Evolutionary conservation across 35 echinoderm and acorn worm genomes (phyloP).

Genomic region (Lytechinus variegatus): DNA sequence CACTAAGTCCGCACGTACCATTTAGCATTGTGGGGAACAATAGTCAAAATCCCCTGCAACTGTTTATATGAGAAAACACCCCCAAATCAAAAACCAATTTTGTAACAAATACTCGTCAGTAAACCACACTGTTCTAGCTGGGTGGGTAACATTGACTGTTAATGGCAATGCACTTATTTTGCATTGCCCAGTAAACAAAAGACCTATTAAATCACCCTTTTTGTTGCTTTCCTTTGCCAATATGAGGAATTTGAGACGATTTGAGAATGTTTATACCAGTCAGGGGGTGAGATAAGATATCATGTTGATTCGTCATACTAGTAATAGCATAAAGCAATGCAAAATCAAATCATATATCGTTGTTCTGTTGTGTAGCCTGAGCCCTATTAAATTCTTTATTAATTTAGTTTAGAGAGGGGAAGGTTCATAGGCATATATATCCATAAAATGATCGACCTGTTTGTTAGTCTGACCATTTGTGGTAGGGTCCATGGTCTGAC

Average conservation of each 20-base stretch:
- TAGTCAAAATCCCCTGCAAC: not conserved
- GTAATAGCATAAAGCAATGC: not conserved
- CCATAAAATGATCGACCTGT: too few species aligned
- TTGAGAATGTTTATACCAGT: not conserved
- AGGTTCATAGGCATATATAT: not conserved
- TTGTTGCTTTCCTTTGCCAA: not conserved
- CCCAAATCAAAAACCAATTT: not conserved
- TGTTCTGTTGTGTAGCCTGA: not conserved
- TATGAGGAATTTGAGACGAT: too few species aligned
- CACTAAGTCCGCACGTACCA: not conserved
- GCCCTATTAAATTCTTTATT: not conserved
- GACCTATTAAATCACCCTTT: not conserved
- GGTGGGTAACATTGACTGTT: not conserved
- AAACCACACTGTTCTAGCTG: not conserved
- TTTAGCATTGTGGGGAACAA: not conserved
- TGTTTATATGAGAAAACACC: not conserved
- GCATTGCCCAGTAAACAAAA: not conserved
- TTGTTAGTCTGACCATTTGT: too few species aligned
- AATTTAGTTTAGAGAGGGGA: not conserved
- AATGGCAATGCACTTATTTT: not conserved
- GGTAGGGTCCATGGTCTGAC: too few species aligned
- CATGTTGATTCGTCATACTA: not conserved
- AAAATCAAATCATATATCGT: not conserved
- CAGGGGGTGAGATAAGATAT: not conserved
- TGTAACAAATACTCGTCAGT: slow-evolving; percentile 1